These are phyloP conservation scores for Neosilurus hyrtlii DNA, from an alignment of 2,797 vertebrate genomes.

Conservation along the genomic window DNA sequence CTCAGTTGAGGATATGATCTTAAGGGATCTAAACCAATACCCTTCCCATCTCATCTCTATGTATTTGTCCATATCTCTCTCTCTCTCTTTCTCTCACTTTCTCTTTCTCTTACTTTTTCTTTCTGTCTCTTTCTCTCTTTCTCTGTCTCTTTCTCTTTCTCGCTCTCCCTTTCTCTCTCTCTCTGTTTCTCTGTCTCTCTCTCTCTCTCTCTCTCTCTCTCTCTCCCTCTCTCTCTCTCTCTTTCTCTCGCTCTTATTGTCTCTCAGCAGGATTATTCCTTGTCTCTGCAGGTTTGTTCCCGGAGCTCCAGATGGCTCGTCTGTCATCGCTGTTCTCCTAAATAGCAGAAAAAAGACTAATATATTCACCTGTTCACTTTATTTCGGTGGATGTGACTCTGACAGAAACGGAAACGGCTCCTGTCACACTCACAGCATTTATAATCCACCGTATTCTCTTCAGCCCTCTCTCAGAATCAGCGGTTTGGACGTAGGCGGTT, in stretches of 20 bases:
- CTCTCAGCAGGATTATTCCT: neutral
- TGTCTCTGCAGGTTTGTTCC: neutral
- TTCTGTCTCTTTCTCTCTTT: neutral
- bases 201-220: neutral
- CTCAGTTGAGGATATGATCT: no score
- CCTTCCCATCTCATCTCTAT: no score
- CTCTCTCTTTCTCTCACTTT: neutral
- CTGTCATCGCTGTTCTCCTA: constrained; percentile 19
- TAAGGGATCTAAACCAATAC: neutral
- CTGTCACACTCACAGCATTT: neutral
- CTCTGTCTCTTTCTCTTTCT: neutral
- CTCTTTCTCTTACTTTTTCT: neutral
- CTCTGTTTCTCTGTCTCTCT: neutral
- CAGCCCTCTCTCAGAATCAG: neutral
- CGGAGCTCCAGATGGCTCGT: constrained; percentile 30
- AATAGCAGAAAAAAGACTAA: constrained; percentile 8
- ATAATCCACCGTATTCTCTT: neutral
- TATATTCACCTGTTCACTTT: constrained; percentile 5
- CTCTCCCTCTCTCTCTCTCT: constrained; percentile 8
- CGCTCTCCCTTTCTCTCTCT: neutral
- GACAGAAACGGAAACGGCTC: neutral
- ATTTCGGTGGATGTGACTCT: neutral
- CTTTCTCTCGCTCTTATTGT: neutral
- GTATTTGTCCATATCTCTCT: neutral
- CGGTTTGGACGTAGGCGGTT: neutral